A percentile compares a stretch with the other conserved stretches of the same genome.
phyloP scores from a whole-genome alignment of 92 coral and sea anemone species.

The Paragorgia papillata region DNA sequence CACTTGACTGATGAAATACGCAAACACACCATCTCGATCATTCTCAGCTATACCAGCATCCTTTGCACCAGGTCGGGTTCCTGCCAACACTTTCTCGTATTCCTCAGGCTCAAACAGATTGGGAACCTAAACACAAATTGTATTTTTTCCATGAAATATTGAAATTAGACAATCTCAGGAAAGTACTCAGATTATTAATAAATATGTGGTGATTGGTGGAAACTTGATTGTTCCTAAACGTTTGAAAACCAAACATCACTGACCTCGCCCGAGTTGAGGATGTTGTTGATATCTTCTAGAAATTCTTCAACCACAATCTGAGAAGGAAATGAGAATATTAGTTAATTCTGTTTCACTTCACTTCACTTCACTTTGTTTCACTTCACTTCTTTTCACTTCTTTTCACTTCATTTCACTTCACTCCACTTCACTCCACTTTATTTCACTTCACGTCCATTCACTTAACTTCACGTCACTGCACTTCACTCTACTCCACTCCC shows the following conservation, averaged over 20 bases:
- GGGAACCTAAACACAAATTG: too few species aligned
- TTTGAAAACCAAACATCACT: not conserved
- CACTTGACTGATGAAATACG: slow-evolving; percentile 89
- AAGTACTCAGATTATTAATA: not conserved
- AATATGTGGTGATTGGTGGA: not conserved
- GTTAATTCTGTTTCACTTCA: slow-evolving; percentile 13
- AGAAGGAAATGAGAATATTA: not conserved
- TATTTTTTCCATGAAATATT: too few species aligned
- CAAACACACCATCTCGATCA: slow-evolving; percentile 92
- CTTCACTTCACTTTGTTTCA: slow-evolving; percentile 26
- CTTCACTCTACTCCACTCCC: not conserved
- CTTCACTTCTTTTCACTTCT: slow-evolving; percentile 23
- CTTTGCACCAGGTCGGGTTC: slow-evolving; percentile 92
- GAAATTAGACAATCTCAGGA: too few species aligned
- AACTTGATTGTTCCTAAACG: not conserved
- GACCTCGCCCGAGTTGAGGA: slow-evolving; percentile 98
- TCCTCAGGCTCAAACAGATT: slow-evolving; percentile 97
- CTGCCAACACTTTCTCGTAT: slow-evolving; percentile 89
- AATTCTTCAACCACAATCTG: slow-evolving; percentile 98
- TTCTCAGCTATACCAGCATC: slow-evolving; percentile 98
- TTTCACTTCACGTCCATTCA: slow-evolving; percentile 1
- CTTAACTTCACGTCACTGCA: not conserved
- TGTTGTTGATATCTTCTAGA: slow-evolving; percentile 95
- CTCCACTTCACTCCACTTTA: slow-evolving; percentile 11
- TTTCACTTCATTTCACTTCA: slow-evolving; percentile 22